phyloP scores from a whole-genome alignment of 2,888 invertebrate species.

The Marasmarcha lunaedactyla region DNA sequence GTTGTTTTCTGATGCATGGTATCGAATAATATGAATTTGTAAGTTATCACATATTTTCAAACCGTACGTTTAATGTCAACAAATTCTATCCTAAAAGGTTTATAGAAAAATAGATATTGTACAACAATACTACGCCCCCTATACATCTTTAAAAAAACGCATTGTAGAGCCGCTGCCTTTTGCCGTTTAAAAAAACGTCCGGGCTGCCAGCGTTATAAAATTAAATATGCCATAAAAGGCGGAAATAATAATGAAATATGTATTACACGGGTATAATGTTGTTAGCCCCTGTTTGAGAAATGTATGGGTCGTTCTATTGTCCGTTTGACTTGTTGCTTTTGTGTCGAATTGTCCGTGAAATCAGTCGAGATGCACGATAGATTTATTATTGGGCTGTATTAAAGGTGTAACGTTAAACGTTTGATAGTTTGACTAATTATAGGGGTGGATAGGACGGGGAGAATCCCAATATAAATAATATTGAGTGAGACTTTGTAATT shows the following conservation, averaged over 20 bases:
- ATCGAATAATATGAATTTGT: no score
- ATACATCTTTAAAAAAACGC: conserved; percentile 33
- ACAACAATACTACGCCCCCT: conserved; percentile 67
- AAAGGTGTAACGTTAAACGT: conserved; percentile 22
- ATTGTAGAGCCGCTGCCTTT: conserved; percentile 32
- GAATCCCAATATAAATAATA: no score
- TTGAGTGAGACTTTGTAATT: no score
- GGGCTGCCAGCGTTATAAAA: conserved; percentile 58
- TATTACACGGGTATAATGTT: conserved; percentile 69
- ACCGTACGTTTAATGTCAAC: conserved; percentile 5
- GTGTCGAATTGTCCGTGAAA: conserved; percentile 60
- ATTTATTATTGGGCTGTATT: conserved; percentile 26
- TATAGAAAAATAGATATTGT: conserved; percentile 39
- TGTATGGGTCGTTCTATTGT: conserved; percentile 50
- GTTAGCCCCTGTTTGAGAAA: conserved; percentile 53
- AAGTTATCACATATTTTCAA: no score
- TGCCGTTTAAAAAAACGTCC: conserved; percentile 33
- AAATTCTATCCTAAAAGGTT: conserved; percentile 26
- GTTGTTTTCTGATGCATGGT: no score
- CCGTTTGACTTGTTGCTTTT: conserved; percentile 60
- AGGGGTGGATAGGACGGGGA: conserved; percentile 19
- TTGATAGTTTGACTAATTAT: conserved; percentile 48
- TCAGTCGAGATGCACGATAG: conserved; percentile 48
- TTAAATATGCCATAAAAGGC: conserved; percentile 60
- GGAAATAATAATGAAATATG: conserved; percentile 68